Evolutionary conservation across 1,140 invertebrate genomes (phyloP).

Genomic region (Heliconius hermathena): DNA sequence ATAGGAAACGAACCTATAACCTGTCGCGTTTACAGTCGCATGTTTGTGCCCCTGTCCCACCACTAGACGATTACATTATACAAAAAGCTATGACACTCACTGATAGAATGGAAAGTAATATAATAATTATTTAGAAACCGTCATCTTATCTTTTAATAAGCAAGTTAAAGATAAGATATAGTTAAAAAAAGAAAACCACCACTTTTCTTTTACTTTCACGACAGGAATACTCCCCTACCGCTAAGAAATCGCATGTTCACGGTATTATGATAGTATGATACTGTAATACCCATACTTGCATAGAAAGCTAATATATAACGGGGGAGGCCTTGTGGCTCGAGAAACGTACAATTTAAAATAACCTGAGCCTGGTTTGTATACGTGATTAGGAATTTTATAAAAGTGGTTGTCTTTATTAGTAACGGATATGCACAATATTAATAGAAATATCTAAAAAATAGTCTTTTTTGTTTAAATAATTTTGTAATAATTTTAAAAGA

Average conservation of each 20-base stretch:
- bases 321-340: slow-evolving; percentile 3
- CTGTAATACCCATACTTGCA: slow-evolving; percentile 28
- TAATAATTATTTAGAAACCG: not conserved
- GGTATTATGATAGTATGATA: not conserved
- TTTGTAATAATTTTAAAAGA: too few species aligned
- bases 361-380: not conserved
- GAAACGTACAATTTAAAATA: slow-evolving; percentile 24
- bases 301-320: slow-evolving; percentile 27
- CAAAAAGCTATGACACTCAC: not conserved
- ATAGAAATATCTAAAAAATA: too few species aligned
- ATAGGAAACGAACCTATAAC: too few species aligned
- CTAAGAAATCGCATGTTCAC: slow-evolving; percentile 28
- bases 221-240: slow-evolving; percentile 18
- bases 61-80: not conserved
- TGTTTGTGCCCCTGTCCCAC: too few species aligned
- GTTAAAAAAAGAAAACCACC: slow-evolving; percentile 9
- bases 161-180: not conserved
- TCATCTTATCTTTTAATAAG: not conserved
- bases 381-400: not conserved
- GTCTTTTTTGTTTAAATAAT: too few species aligned
- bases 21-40: too few species aligned
- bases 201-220: slow-evolving; percentile 12
- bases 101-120: not conserved
- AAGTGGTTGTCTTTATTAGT: too few species aligned
- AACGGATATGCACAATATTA: too few species aligned